Evolutionary conservation across 2,888 invertebrate genomes (phyloP), one percentile per base, ranked within the genome.

Genomic region (Drosophila multiciliata): DNA sequence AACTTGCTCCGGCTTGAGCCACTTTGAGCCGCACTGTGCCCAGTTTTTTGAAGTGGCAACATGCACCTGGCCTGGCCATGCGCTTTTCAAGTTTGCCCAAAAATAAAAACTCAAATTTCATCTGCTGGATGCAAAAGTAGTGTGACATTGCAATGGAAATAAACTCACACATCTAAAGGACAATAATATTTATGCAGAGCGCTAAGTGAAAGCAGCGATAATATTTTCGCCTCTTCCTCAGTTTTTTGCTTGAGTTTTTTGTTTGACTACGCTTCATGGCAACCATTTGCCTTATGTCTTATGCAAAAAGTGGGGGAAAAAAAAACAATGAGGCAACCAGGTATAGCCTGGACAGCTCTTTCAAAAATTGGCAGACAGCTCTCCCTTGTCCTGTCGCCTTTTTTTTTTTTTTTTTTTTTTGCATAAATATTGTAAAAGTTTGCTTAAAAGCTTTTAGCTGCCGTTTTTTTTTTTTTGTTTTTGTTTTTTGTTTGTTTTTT

Each of bases 381-480:
- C 40, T 60, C 48, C 54, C 69, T 71, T 70, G 59, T 65, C 40
- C 61, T 66, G 58, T 63, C 63, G 58, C 52, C 68, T 71, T 66
- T 29, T 29, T 29, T 29, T 29, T 29, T 29, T 29, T 26, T 26
- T 3, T 26, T 3, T 3, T 29, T 29, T 29, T 63, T 76, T 75
- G 58, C 66, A 72, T 76, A 71, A 90, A 89, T 89, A 81, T 82
- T 80, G 68, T 71, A 81, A 86, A 85, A 89, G 81, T 90, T 90
- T 81, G 75, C 80, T 75, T 71, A 75, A 87, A 89, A 90, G 87
- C 87, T 87, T 87, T 90, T 89, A 82, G 75, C 77, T 83, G 64
- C 75, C 71, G 64, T 53, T 53, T 17, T 53, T 33, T 17, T 53
- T 33, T n/a, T 6, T 68, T 65, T 55, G 23, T 66, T 32, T 54